These are phyloP conservation scores for Amniataba percoides DNA, from an alignment of 2,797 vertebrate species.

Conservation along the genomic window DNA sequence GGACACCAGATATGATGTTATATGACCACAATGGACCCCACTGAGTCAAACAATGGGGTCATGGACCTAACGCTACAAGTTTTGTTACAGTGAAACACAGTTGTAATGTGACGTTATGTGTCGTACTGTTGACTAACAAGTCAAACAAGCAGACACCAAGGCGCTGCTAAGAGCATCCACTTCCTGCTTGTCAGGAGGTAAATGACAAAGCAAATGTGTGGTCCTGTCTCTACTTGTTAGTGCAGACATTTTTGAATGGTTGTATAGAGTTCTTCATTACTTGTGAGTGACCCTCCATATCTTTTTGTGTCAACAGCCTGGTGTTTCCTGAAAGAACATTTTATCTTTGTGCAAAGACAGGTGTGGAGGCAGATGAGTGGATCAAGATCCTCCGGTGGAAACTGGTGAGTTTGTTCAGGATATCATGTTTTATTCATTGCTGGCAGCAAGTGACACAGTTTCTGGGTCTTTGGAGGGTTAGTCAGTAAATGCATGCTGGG, in stretches of 20 bases:
- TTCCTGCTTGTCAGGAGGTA: neutral
- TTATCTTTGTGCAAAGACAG: conserved; percentile 94
- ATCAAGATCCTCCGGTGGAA: conserved; percentile 97
- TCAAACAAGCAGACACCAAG: neutral
- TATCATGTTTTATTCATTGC: neutral
- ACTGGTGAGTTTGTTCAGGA: conserved; percentile 86
- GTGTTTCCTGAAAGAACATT: conserved; percentile 96
- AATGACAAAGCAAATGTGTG: neutral
- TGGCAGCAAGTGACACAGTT: neutral
- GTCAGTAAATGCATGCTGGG: neutral
- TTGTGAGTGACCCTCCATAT: neutral
- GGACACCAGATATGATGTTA: too few species aligned
- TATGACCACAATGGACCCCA: neutral
- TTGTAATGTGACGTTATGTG: neutral
- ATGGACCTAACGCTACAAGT: neutral
- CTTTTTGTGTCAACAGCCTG: conserved; percentile 83
- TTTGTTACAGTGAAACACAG: neutral
- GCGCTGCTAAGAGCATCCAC: neutral
- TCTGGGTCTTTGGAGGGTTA: neutral
- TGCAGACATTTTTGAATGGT: neutral
- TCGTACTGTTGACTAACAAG: neutral
- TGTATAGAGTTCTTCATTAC: neutral
- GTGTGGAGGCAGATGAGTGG: conserved; percentile 97
- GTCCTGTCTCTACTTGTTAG: neutral
- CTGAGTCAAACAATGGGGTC: neutral